Percentiles rank a stretch among this genome's conserved stretches.
Conservation (phyloP, 1,140 invertebrate species). For the Diplogasteroides magnus region DNA sequence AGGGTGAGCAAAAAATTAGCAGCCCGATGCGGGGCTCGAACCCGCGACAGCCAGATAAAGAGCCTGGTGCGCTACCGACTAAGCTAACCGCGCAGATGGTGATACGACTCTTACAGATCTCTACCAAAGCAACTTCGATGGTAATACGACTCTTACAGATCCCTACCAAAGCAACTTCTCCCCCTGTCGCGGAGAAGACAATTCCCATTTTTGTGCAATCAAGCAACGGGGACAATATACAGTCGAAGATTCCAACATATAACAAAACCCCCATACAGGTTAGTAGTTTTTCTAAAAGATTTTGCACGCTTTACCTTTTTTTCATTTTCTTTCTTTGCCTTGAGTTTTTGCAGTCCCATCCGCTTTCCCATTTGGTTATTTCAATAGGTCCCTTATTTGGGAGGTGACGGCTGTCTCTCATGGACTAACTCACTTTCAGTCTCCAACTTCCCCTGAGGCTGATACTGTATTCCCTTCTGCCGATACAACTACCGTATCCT, state of each 20-base stretch:
- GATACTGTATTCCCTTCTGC: not conserved
- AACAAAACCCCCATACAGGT: too few species aligned
- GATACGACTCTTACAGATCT: not conserved
- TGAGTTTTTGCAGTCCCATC: too few species aligned
- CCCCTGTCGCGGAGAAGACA: not conserved
- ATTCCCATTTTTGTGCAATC: not conserved
- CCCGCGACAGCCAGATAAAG: constrained; percentile 32
- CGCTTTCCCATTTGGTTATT: too few species aligned
- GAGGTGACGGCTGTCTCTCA: too few species aligned
- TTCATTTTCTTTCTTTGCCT: too few species aligned
- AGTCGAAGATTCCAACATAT: too few species aligned
- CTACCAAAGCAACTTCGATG: not conserved
- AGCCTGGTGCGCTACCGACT: not conserved
- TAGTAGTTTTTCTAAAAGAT: too few species aligned
- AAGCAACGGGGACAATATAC: too few species aligned
- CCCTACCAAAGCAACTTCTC: not conserved
- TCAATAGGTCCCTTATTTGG: too few species aligned
- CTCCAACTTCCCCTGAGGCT: not conserved
- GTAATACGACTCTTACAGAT: not conserved
- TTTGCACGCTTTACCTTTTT: too few species aligned
- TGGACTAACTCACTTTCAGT: not conserved
- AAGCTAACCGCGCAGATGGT: too few species aligned
- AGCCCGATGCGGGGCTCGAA: constrained; percentile 35
- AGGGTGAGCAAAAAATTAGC: too few species aligned
- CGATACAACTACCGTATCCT: not conserved